A percentile compares a stretch with the other conserved stretches of the same genome.
phyloP scores from a whole-genome alignment of 1,140 invertebrate genomes.

The Brachystomella parvula region DNA sequence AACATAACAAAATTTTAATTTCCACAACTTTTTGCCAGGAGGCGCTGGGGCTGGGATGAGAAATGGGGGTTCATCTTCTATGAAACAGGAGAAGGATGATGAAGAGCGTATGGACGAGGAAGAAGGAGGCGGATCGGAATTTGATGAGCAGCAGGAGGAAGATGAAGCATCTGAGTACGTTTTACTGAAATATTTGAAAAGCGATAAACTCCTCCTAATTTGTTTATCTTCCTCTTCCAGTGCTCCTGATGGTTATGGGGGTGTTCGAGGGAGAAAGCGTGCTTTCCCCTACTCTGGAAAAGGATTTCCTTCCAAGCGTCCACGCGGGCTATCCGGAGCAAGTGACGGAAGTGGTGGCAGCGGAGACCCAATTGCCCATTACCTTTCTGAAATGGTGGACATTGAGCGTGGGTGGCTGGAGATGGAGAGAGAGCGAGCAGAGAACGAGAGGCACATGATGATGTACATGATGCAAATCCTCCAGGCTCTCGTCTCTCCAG shows the following conservation, averaged over 20 bases:
- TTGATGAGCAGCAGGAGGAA: slow-evolving; percentile 7
- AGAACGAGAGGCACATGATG: slow-evolving; percentile 38
- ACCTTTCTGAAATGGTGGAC: slow-evolving; percentile 36
- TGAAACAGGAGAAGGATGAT: not conserved
- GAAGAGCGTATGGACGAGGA: slow-evolving; percentile 7
- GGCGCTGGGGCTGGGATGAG: not conserved
- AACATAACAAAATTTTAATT: not conserved
- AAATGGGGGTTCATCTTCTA: slow-evolving; percentile 1
- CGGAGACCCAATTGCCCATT: slow-evolving; percentile 26
- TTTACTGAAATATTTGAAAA: not conserved
- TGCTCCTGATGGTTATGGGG: not conserved
- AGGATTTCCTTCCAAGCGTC: not conserved
- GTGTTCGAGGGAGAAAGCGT: not conserved
- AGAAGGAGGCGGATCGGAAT: slow-evolving; percentile 1
- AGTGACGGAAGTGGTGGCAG: slow-evolving; percentile 3
- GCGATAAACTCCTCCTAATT: not conserved
- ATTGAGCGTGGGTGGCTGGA: slow-evolving; percentile 37
- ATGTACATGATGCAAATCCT: slow-evolving; percentile 38
- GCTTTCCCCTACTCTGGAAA: slow-evolving; percentile 4
- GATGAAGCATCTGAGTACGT: not conserved
- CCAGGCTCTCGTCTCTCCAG: slow-evolving; percentile 35
- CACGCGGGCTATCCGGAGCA: slow-evolving; percentile 7
- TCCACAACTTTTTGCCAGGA: not conserved
- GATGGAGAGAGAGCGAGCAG: slow-evolving; percentile 36
- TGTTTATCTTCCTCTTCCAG: slow-evolving; percentile 10